phyloP scores from a whole-genome alignment of 1,140 invertebrate species.

The Oscheius sp. region DNA sequence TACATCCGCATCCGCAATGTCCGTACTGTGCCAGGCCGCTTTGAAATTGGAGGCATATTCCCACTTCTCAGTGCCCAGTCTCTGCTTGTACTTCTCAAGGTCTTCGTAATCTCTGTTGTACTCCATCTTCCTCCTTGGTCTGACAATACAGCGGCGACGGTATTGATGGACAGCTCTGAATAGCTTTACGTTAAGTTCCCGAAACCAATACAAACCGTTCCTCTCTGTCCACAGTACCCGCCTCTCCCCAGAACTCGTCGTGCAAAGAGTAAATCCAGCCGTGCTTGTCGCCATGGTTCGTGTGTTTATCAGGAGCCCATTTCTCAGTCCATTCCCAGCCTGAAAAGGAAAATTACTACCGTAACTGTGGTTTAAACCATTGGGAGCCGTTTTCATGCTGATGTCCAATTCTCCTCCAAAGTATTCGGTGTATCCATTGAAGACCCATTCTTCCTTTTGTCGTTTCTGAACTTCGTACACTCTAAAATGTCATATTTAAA shows the following conservation, averaged over 20 bases:
- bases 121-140: background rate
- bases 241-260: conserved; percentile 37
- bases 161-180: conserved; percentile 27
- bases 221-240: conserved; percentile 19
- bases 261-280: conserved; percentile 47
- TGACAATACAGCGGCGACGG: conserved; percentile 32
- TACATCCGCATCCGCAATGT: conserved; percentile 4
- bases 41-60: conserved; percentile 38
- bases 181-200: no score
- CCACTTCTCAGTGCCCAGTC: conserved; percentile 39
- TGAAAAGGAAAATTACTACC: background rate
- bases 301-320: conserved; percentile 43
- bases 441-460: conserved; percentile 29
- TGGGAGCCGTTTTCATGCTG: conserved; percentile 27
- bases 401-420: conserved; percentile 36
- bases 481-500: background rate
- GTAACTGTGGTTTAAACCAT: background rate
- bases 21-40: background rate
- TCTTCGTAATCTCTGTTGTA: conserved; percentile 39
- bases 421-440: conserved; percentile 33
- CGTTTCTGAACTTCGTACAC: background rate
- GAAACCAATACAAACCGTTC: conserved; percentile 19
- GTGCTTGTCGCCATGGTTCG: conserved; percentile 40
- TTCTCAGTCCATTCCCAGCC: conserved; percentile 38
- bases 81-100: conserved; percentile 29